Conservation (phyloP, 2,888 invertebrate genomes). For the Petrolisthes manimaculis region DNA sequence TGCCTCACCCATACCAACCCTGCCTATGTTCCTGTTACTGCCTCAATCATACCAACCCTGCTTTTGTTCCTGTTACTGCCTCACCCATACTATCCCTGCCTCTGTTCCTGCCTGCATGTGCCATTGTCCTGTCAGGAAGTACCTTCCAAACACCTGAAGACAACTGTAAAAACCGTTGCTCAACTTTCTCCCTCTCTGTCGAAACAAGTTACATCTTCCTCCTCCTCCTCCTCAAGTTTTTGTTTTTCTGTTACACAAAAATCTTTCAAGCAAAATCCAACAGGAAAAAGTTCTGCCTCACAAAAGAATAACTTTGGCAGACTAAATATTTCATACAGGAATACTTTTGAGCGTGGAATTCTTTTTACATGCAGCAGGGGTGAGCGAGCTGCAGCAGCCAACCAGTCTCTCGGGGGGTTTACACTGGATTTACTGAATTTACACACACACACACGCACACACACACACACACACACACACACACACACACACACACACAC, state of each 20-base stretch:
- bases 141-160: too few relatives aligned
- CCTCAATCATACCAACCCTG: too few relatives aligned
- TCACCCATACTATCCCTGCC: too few relatives aligned
- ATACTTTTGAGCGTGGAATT: neutral
- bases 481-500: constrained; percentile 22
- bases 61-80: too few relatives aligned
- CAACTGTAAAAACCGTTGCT: too few relatives aligned
- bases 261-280: neutral
- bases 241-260: neutral
- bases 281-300: neutral
- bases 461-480: constrained; percentile 14
- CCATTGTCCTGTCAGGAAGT: too few relatives aligned
- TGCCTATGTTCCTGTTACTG: too few relatives aligned
- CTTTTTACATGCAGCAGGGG: neutral
- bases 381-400: neutral
- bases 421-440: neutral
- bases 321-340: neutral
- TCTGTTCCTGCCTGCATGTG: too few relatives aligned
- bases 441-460: neutral
- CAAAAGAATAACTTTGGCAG: neutral
- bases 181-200: too few relatives aligned
- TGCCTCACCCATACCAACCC: too few relatives aligned
- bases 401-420: neutral
- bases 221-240: too few relatives aligned
- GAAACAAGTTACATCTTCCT: too few relatives aligned